phyloP scores from a whole-genome alignment of 2,113 vertebrate species.

The Numida meleagris region DNA sequence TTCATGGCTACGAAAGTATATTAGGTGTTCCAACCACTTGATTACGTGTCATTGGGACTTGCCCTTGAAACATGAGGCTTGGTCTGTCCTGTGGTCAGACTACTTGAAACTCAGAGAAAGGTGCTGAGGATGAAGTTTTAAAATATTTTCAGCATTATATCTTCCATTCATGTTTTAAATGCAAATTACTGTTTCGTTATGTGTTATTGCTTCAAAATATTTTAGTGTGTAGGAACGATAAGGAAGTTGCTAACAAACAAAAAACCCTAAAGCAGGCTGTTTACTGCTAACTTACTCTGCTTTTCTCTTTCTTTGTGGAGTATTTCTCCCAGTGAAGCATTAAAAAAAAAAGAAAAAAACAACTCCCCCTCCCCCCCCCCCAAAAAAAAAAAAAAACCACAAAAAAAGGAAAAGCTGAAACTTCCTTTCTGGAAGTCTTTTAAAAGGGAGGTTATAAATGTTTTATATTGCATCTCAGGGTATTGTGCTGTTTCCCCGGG shows the following conservation, averaged over 20 bases:
- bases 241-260: background rate
- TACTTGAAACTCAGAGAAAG: background rate
- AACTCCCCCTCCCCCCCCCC: background rate
- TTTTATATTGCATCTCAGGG: conserved; percentile 35
- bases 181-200: background rate
- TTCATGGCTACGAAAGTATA: background rate
- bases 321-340: background rate
- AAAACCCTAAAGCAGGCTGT: background rate
- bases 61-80: background rate
- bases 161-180: background rate
- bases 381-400: background rate
- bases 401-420: conserved; percentile 38
- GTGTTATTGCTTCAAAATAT: background rate
- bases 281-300: background rate
- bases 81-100: background rate
- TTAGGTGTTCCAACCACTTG: background rate
- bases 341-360: background rate
- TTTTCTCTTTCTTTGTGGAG: background rate
- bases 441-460: conserved; percentile 40
- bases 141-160: background rate
- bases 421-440: conserved; percentile 26
- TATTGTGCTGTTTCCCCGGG: conserved; percentile 8
- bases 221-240: background rate
- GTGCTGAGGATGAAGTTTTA: background rate
- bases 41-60: background rate